Base-by-base conservation (phyloP, 2,888 invertebrate genomes). In the Perizoma affinitatum region DNA sequence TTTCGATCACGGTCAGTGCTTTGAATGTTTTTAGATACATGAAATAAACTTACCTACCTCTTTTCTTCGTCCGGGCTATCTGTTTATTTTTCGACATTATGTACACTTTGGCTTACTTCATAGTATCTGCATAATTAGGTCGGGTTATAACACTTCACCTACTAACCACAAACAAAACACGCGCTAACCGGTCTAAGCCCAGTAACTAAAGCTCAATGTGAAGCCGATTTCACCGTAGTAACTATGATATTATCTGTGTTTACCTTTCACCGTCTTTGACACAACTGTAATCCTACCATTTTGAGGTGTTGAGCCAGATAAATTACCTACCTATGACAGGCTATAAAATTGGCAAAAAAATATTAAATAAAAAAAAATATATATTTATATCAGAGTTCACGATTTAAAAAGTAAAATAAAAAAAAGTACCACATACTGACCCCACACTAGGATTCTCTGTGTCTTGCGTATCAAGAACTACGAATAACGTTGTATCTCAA, bases 261-360 rank as follows among this genome's bases (percentile, higher is more conserved):
- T 74, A 71, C 73, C 77, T 79, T 77, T 78, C 75, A 74, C 76
- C 55, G 70, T 74, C 68, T 72, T 73, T 78, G 75, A 75, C 74
- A 74, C 70, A 75, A 76, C 67, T 64, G 55, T 58, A 50, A 62
- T 34, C 50, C 59, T 10, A 35, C 58, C 42, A 50, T 55, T 58
- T 58, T 52, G 45, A 56, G 52, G 34, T 52, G 62, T 54, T 11
- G 33, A 41, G 33, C 22, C 34, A 34, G n/a, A n/a, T n/a, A n/a
- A n/a, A n/a, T n/a, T n/a, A n/a, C n/a, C n/a, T n/a, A n/a, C n/a
- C n/a, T n/a, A n/a, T n/a, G n/a, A n/a, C n/a, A n/a, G n/a, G n/a
- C n/a, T n/a, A n/a, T n/a, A n/a, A n/a, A n/a, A n/a, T n/a, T n/a
- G n/a, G n/a, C n/a, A n/a, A n/a, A n/a, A n/a, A n/a, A n/a, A n/a